Percentiles rank a stretch among this genome's conserved stretches.
These are phyloP conservation scores for Tetragnatha versicolor DNA, from an alignment of 1,140 invertebrate species.

Conservation along the genomic window DNA sequence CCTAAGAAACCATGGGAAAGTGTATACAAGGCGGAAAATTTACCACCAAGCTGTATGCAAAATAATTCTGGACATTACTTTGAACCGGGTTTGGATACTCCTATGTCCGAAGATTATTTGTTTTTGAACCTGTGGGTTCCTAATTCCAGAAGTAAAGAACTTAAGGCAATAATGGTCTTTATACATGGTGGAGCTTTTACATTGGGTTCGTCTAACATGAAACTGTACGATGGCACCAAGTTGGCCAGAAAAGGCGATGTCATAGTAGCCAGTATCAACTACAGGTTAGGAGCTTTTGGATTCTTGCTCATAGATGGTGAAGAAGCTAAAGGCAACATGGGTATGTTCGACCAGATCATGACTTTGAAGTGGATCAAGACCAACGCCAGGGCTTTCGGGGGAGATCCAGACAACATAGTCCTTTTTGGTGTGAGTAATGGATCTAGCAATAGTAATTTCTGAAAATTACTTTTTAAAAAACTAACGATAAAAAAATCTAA, in stretches of 20 bases:
- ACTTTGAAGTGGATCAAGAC: slow-evolving; percentile 58
- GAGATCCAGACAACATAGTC: slow-evolving; percentile 62
- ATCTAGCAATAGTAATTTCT: slow-evolving; percentile 60
- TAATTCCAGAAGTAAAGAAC: slow-evolving; percentile 66
- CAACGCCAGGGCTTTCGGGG: slow-evolving; percentile 59
- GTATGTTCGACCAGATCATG: slow-evolving; percentile 56
- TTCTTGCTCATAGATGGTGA: slow-evolving; percentile 78
- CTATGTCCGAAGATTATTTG: slow-evolving; percentile 88
- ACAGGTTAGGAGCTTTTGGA: slow-evolving; percentile 73
- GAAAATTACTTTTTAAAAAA: too few relatives aligned
- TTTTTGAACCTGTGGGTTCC: slow-evolving; percentile 94
- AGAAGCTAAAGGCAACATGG: slow-evolving; percentile 62
- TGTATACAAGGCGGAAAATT: slow-evolving; percentile 66
- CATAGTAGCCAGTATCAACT: slow-evolving; percentile 76
- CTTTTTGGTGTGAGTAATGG: slow-evolving; percentile 68
- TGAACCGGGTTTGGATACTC: not conserved
- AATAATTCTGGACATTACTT: not conserved
- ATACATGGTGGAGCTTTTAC: slow-evolving; percentile 78
- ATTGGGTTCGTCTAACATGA: slow-evolving; percentile 70
- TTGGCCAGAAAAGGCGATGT: slow-evolving; percentile 73
- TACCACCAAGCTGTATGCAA: slow-evolving; percentile 49
- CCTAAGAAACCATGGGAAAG: slow-evolving; percentile 86
- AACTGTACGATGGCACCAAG: slow-evolving; percentile 71
- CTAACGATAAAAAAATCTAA: too few relatives aligned
- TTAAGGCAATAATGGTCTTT: slow-evolving; percentile 76